A percentile compares a stretch with the other conserved stretches of the same genome.
Evolutionary conservation across 2,888 invertebrate genomes (phyloP).

Genomic region (Brassicogethes aeneus): DNA sequence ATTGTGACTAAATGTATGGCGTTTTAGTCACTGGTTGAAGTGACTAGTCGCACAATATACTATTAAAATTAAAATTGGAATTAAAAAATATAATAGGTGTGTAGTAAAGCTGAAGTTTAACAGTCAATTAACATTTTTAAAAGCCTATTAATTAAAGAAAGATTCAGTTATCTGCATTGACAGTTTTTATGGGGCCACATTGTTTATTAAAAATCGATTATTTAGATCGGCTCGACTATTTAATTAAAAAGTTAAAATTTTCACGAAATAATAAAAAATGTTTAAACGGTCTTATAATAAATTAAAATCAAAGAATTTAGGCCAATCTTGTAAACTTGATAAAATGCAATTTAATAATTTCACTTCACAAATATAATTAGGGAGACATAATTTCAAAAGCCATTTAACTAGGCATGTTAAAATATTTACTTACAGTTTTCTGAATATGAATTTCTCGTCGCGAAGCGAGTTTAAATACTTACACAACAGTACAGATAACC

Average conservation of each 20-base stretch:
- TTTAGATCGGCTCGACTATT: too few relatives aligned
- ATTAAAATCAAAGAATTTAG: too few relatives aligned
- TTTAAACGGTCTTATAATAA: too few relatives aligned
- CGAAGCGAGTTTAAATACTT: conserved; percentile 19
- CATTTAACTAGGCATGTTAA: neutral
- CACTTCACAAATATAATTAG: neutral
- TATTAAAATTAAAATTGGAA: too few relatives aligned
- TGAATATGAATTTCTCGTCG: neutral
- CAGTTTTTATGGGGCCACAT: conserved; percentile 16
- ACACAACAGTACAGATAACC: conserved; percentile 25
- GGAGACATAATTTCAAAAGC: neutral
- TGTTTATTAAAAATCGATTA: conserved; percentile 16
- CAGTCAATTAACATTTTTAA: neutral
- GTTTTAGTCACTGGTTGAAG: too few relatives aligned
- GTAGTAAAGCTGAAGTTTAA: neutral
- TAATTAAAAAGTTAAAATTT: too few relatives aligned
- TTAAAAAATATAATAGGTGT: too few relatives aligned
- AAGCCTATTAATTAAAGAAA: neutral
- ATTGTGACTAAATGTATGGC: too few relatives aligned
- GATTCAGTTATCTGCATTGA: neutral
- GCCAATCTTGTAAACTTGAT: too few relatives aligned
- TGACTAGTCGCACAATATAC: too few relatives aligned
- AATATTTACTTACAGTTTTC: neutral
- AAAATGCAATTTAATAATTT: neutral
- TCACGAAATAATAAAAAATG: too few relatives aligned